A percentile compares a stretch with the other conserved stretches of the same genome.
These are phyloP conservation scores for Ariolimax columbianus DNA, from an alignment of 2,888 invertebrate species.

Conservation along the genomic window DNA sequence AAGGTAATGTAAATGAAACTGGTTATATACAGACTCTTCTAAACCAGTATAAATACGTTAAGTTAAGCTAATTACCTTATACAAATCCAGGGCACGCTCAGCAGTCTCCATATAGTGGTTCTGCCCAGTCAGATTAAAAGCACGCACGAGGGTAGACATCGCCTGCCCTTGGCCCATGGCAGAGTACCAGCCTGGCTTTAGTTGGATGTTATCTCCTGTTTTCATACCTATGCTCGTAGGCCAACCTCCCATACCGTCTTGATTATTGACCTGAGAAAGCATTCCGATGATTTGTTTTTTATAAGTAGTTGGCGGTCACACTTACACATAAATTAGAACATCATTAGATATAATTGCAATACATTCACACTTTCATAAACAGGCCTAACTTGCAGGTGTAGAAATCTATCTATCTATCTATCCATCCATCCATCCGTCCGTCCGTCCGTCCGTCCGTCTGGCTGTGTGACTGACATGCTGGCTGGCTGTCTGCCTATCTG, in stretches of 20 bases:
- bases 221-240: constrained; percentile 78
- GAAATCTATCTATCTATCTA: no score
- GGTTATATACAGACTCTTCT: no score
- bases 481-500: no score
- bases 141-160: constrained; percentile 94
- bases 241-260: constrained; percentile 44
- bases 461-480: no score
- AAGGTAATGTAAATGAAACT: no score
- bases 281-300: neutral
- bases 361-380: no score
- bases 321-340: no score
- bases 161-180: constrained; percentile 98
- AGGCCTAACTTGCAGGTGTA: no score
- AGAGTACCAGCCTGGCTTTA: constrained; percentile 94
- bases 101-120: constrained; percentile 89
- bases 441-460: no score
- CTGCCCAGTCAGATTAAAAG: constrained; percentile 86
- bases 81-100: constrained; percentile 87
- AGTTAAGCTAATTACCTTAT: constrained; percentile 80
- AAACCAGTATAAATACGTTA: no score
- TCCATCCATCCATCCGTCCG: no score
- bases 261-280: constrained; percentile 29
- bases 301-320: neutral
- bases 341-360: no score
- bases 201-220: constrained; percentile 72